Base-by-base conservation (phyloP, 2,797 vertebrate genomes). In the Caiman crocodilus region DNA sequence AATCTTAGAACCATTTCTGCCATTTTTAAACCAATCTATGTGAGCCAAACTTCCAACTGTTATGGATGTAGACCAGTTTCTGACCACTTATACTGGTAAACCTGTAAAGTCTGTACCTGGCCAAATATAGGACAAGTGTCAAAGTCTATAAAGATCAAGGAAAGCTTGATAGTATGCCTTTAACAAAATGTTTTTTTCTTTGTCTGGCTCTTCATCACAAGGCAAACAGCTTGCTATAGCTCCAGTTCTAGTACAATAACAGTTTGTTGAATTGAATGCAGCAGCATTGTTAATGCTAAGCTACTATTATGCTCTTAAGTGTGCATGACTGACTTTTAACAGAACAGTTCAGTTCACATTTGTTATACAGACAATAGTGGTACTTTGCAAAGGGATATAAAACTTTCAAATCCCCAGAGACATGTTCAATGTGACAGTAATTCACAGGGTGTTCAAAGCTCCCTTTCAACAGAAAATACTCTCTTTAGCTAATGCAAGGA, bases 311-410 rank as follows among this genome's bases (percentile, higher is more conserved):
- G 71, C 84, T 73, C 85, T 91, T 80, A 91, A 96, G 85, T 28
- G 79, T 85, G 84, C 61, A 58, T 75, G 90, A 80, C 76, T 96
- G 77, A 30, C 57, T 95, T 92, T 89, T 65, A 90, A 93, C 85
- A 94, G 89, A 96, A 56, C 35, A 76, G 85, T 82, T 94, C 86
- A 58, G 78, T 78, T 91, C 59, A 65, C 79, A 20, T 95, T 90
- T 94, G 65, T 93, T 91, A 82, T 20, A 25, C 61, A 84, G 86
- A 94, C 87, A 94, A 94, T 83, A 90, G 92, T 65, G 78, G 79
- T 59, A 90, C 83, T 94, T 94, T 55, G n/a, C 76, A 91, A 94
- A 18, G 85, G n/a, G 64, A 18, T 85, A 89, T 32, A 87, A 86
- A 95, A 89, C 35, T 90, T 93, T 67, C 26, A 85, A 82, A 78